phyloP scores from a whole-genome alignment of 1,140 invertebrate species.

The Plectrocnemia conspersa region DNA sequence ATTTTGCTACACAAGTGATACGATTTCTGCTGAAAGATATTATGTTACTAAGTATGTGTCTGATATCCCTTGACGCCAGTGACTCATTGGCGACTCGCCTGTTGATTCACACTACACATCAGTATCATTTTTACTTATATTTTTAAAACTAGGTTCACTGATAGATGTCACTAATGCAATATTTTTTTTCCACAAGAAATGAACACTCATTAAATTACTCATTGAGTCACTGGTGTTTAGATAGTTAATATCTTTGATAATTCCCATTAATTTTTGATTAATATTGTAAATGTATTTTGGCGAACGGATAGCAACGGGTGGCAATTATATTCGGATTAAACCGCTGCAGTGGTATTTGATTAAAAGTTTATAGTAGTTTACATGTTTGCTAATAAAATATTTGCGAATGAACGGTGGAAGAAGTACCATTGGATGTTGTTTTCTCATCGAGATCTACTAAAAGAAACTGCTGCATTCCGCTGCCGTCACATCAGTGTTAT shows the following conservation, averaged over 20 bases:
- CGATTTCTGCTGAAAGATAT: no score
- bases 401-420: neutral
- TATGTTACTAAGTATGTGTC: no score
- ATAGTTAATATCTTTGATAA: neutral
- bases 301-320: no score
- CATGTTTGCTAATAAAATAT: neutral
- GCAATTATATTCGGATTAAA: neutral
- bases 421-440: neutral
- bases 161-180: neutral
- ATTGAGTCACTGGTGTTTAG: neutral
- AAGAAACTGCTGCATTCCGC: neutral
- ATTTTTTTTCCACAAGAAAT: neutral
- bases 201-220: neutral
- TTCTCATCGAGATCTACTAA: neutral
- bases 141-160: neutral
- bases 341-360: no score
- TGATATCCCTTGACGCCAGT: no score
- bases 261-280: neutral
- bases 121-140: neutral
- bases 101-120: neutral
- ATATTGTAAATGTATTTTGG: neutral
- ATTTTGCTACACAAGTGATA: no score
- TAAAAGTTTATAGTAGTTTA: no score
- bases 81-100: no score
- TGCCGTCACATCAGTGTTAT: no score